Percentiles rank a stretch among this genome's conserved stretches.
Conservation (phyloP, 2,888 invertebrate genomes). For the Branchellion lobata region DNA sequence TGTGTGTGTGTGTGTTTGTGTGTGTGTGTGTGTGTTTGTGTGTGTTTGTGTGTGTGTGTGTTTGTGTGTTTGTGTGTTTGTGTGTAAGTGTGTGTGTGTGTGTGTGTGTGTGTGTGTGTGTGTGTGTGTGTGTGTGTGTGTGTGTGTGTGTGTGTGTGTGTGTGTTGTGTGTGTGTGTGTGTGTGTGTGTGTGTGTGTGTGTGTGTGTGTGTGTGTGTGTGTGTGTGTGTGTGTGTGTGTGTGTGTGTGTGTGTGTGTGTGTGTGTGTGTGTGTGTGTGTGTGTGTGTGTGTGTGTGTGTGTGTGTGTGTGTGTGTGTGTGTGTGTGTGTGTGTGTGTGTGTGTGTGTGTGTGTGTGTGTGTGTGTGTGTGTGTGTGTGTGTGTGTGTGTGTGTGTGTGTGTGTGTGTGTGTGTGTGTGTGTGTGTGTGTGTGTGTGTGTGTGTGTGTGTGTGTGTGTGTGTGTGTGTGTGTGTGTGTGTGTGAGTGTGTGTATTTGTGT, state of each 20-base stretch:
- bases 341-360: too few species aligned
- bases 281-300: slow-evolving; percentile 1
- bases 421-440: slow-evolving; percentile 7
- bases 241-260: slow-evolving; percentile 10
- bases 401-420: slow-evolving; percentile 23
- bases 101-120: slow-evolving; percentile 40
- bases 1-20: too few species aligned
- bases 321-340: too few species aligned
- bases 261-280: background rate
- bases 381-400: slow-evolving; percentile 25
- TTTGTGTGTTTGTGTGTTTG: background rate
- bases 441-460: slow-evolving; percentile 7
- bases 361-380: slow-evolving; percentile 13
- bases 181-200: slow-evolving; percentile 42
- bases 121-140: slow-evolving; percentile 42
- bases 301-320: background rate
- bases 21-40: too few species aligned
- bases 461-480: too few species aligned
- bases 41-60: too few species aligned
- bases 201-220: slow-evolving; percentile 37
- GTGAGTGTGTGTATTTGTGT: too few species aligned
- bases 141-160: slow-evolving; percentile 40
- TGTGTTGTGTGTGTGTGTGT: slow-evolving; percentile 42
- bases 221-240: slow-evolving; percentile 7
- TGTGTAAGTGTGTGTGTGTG: slow-evolving; percentile 36